These are phyloP conservation scores for Arremon aurantiirostris DNA, from an alignment of 2,797 vertebrate genomes.

Conservation along the genomic window DNA sequence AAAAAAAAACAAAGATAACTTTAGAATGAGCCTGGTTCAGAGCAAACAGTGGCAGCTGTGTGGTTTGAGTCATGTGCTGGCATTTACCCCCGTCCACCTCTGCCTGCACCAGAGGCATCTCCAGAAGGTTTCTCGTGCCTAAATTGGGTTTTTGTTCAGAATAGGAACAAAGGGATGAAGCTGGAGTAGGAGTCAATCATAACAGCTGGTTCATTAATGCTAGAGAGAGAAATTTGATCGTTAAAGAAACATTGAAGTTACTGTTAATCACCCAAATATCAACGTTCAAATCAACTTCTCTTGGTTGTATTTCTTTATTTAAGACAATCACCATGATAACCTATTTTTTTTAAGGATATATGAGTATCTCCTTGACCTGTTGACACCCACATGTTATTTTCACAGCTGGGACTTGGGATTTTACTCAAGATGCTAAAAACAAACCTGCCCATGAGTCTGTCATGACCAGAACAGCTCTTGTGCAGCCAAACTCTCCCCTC, in stretches of 20 bases:
- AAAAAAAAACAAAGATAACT: not conserved
- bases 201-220: not conserved
- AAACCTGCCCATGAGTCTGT: not conserved
- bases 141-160: not conserved
- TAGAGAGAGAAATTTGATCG: not conserved
- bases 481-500: not conserved
- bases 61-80: not conserved
- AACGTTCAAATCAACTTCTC: not conserved
- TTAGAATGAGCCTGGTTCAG: not conserved
- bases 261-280: not conserved
- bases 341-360: not conserved
- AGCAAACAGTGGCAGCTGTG: not conserved
- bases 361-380: not conserved
- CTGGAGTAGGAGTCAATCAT: not conserved
- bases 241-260: not conserved
- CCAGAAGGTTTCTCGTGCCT: not conserved
- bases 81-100: not conserved
- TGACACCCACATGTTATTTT: not conserved
- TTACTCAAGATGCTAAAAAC: not conserved
- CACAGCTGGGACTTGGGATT: not conserved
- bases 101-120: not conserved
- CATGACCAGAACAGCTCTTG: not conserved
- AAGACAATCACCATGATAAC: not conserved
- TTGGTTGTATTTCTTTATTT: not conserved
- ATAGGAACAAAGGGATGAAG: not conserved